Evolutionary conservation across 2,888 invertebrate species (phyloP).

Genomic region (Microplitis manilae): DNA sequence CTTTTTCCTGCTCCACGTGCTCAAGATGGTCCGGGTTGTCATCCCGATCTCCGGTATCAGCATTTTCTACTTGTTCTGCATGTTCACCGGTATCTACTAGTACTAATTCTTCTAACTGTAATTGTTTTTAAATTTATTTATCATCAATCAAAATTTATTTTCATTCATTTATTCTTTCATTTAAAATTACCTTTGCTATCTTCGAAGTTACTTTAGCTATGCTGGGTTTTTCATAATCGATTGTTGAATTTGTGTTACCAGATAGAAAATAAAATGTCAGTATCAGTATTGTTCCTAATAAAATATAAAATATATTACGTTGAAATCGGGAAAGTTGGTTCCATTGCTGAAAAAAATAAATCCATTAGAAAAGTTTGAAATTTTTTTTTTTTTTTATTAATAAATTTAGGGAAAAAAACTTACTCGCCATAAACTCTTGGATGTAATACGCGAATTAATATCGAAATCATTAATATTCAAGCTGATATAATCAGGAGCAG

Average conservation of each 20-base stretch:
- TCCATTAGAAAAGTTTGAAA: conserved; percentile 27
- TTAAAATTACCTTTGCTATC: conserved; percentile 54
- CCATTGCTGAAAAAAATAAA: conserved; percentile 81
- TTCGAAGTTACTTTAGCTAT: conserved; percentile 58
- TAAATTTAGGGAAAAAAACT: conserved; percentile 40
- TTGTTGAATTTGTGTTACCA: conserved; percentile 65
- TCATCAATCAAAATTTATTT: conserved; percentile 2
- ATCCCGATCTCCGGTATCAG: conserved; percentile 1
- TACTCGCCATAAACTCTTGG: conserved; percentile 72
- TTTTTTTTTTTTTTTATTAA: conserved; percentile 3
- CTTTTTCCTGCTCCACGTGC: conserved; percentile 23
- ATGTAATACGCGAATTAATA: conserved; percentile 52
- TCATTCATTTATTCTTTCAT: conserved; percentile 3
- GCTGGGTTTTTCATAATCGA: conserved; percentile 59
- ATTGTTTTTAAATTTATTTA: conserved; percentile 19
- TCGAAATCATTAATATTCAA: conserved; percentile 66
- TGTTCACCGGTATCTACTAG: conserved; percentile 58
- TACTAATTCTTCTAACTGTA: conserved; percentile 62
- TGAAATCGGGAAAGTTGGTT: conserved; percentile 89
- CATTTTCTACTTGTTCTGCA: conserved; percentile 13
- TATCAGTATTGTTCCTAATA: conserved; percentile 74
- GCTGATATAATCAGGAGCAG: conserved; percentile 66
- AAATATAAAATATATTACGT: conserved; percentile 82
- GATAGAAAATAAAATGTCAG: conserved; percentile 78
- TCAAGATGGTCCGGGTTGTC: conserved; percentile 26